Evolutionary conservation across 1,140 invertebrate species (phyloP), one percentile per base, ranked within the genome.

Genomic region (Zaprionus nigranus): DNA sequence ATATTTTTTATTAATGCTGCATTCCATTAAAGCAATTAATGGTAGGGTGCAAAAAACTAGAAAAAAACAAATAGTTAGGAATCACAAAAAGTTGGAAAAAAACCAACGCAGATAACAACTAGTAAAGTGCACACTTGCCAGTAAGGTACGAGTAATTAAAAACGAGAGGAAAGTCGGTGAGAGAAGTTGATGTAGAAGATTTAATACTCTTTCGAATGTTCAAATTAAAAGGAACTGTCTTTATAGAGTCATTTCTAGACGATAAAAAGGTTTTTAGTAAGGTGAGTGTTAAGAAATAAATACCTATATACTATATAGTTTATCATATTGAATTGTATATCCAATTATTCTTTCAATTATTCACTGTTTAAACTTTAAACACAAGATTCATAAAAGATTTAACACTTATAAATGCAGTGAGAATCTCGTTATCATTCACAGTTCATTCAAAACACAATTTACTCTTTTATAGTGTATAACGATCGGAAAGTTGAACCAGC

Each of bases 1-100:
- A 81, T 86, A 86, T 85, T 76, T 86, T 83, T 83, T 83, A 82
- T 83, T 79, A 79, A 86, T 86, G 75, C 78, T 68, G 73, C 53
- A 26, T 81, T 85, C 74, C 78, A 84, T 85, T 81, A 81, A 78
- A 84, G 74, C 57, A 84, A 66, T 83, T 82, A 82, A 82, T 76
- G 81, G 61, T 62, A 73, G 43, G 13, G 43, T 15, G 26, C 20
- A 65, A 61, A 40, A 40, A 43, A 26, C 56, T 51, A 66, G 24
- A 26, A 60, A 49, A 49, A 54, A 38, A 34, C 30, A 34, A 60
- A 49, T 17, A 2, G 28, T 3, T 12, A 5, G 6, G 51, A 43
- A 56, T 26, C 22, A 11, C 30, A 22, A 40, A 34, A 43, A 17
- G 40, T 46, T 17, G 40, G 17, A 28, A 17, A 22, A 36, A 17